Evolutionary conservation across 2,113 vertebrate species (phyloP).

Genomic region (Cranoglanis bouderius): DNA sequence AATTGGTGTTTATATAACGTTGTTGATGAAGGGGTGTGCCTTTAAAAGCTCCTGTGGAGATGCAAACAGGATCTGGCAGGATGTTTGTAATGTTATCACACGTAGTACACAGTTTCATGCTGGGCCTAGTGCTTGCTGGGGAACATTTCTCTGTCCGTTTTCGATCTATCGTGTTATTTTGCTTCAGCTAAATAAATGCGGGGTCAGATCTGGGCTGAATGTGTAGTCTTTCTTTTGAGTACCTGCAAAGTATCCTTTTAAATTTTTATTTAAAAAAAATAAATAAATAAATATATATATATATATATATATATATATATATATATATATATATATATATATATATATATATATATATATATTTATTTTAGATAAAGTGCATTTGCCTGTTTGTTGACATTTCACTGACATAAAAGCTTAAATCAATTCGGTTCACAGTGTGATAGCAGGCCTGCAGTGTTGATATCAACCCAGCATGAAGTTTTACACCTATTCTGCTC

Average conservation of each 20-base stretch:
- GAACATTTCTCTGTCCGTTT: conserved; percentile 37
- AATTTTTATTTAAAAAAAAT: too few relatives aligned
- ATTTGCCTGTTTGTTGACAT: conserved; percentile 34
- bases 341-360: too few relatives aligned
- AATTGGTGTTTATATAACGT: conserved; percentile 21
- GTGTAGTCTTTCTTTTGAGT: not conserved
- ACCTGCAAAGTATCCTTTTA: not conserved
- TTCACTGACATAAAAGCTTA: conserved; percentile 27
- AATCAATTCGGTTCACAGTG: conserved; percentile 22
- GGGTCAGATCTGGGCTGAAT: conserved; percentile 34
- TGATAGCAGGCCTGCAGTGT: not conserved
- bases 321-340: too few relatives aligned
- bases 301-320: too few relatives aligned
- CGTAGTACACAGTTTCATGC: conserved; percentile 41
- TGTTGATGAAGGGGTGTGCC: conserved; percentile 27
- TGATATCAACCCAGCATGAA: not conserved
- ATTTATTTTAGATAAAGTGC: conserved; percentile 21
- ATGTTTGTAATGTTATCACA: conserved; percentile 47
- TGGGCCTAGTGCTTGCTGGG: conserved; percentile 27
- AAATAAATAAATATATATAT: too few relatives aligned
- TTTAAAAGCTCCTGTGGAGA: not conserved
- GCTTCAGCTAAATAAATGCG: conserved; percentile 25
- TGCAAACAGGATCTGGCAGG: conserved; percentile 15
- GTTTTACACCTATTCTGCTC: not conserved
- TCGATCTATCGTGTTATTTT: conserved; percentile 31